Percentiles rank a stretch among this genome's conserved stretches.
Evolutionary conservation across 2,888 invertebrate genomes (phyloP).

Genomic region (Acronicta leporina): DNA sequence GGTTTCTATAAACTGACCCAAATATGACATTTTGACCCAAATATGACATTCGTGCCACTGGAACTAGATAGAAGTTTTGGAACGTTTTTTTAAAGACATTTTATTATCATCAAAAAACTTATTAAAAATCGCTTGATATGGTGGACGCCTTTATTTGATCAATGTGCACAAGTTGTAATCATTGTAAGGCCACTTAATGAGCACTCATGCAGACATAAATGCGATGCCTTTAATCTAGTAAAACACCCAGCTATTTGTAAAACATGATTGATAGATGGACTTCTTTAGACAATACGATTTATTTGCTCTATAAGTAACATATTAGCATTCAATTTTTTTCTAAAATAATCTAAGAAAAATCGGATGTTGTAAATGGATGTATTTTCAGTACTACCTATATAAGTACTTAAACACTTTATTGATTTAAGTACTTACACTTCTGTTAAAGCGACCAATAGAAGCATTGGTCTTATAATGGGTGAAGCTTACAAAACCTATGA

Average conservation of each 20-base stretch:
- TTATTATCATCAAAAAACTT: too few relatives aligned
- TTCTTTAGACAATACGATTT: conserved; percentile 37
- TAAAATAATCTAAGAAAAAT: background rate
- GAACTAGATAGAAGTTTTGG: too few relatives aligned
- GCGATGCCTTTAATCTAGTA: conserved; percentile 38
- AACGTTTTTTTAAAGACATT: too few relatives aligned
- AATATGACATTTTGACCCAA: too few relatives aligned
- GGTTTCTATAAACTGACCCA: too few relatives aligned
- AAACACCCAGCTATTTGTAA: conserved; percentile 27
- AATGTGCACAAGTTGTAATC: conserved; percentile 8
- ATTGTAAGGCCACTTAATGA: conserved; percentile 12
- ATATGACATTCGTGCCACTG: too few relatives aligned
- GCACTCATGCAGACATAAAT: conserved; percentile 3
- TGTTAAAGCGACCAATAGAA: conserved; percentile 1
- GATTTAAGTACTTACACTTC: conserved; percentile 6
- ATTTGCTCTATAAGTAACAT: background rate
- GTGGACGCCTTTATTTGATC: conserved; percentile 13
- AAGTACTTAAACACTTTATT: background rate
- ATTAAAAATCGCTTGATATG: background rate
- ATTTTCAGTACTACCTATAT: background rate
- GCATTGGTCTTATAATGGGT: conserved; percentile 20
- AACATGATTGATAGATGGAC: conserved; percentile 18
- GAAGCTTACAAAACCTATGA: conserved; percentile 51
- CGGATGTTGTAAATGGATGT: conserved; percentile 28
- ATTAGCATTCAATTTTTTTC: background rate